Conservation (phyloP, 2,888 invertebrate species). For the Andrena marginata region DNA sequence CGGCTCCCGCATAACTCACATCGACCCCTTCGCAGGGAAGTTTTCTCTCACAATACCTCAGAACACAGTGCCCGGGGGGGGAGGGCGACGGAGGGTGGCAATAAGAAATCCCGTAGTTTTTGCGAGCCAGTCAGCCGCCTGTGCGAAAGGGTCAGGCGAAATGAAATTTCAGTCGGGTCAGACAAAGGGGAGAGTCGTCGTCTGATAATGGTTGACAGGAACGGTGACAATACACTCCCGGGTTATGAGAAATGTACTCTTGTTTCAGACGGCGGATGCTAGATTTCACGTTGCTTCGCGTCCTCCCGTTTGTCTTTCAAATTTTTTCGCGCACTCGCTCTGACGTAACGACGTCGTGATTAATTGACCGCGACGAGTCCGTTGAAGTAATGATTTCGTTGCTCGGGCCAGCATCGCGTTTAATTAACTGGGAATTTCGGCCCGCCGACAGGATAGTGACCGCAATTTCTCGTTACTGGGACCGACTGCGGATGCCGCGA, state of each 20-base stretch:
- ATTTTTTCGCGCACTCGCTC: background rate
- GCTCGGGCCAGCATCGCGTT: conserved; percentile 4
- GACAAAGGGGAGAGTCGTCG: conserved; percentile 34
- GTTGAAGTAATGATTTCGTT: background rate
- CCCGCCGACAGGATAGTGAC: background rate
- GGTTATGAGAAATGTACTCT: conserved; percentile 18
- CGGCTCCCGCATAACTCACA: conserved; percentile 33
- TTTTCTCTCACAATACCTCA: conserved; percentile 20
- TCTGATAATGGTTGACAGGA: conserved; percentile 34
- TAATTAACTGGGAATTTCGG: conserved; percentile 11
- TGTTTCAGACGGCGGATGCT: background rate
- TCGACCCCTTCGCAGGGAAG: background rate
- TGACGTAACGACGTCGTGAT: background rate
- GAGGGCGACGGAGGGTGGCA: background rate
- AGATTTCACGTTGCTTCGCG: conserved; percentile 5
- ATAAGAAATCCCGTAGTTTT: conserved; percentile 46
- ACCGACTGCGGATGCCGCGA: background rate
- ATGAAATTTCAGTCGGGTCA: conserved; percentile 52
- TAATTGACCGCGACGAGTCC: too few relatives aligned
- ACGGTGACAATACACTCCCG: conserved; percentile 1
- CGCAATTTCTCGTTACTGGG: conserved; percentile 10
- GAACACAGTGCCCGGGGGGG: background rate
- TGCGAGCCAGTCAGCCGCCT: conserved; percentile 26
- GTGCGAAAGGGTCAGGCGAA: conserved; percentile 22
- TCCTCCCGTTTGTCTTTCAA: conserved; percentile 19